A percentile compares a stretch with the other conserved stretches of the same genome.
phyloP scores from a whole-genome alignment of 2,113 vertebrate genomes.

The Poecilia latipinna region DNA sequence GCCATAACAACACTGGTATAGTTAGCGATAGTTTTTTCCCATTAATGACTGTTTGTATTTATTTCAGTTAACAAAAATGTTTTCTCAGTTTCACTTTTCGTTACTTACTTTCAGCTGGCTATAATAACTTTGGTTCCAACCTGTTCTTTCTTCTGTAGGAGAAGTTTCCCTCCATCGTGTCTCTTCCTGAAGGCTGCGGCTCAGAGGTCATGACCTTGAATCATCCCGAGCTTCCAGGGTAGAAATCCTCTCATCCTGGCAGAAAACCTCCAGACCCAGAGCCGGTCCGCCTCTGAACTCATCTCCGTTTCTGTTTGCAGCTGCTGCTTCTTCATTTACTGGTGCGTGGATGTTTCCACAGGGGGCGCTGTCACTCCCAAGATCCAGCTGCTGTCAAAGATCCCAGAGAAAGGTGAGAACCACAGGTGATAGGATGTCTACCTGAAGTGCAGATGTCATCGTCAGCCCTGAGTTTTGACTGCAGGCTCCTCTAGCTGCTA shows the following conservation, averaged over 20 bases:
- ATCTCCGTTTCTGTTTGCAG: constrained; percentile 17
- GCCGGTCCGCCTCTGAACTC: neutral
- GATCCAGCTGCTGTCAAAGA: constrained; percentile 64
- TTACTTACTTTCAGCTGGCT: no score
- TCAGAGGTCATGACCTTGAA: constrained; percentile 67
- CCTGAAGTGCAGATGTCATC: neutral
- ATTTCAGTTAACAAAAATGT: no score
- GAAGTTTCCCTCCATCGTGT: constrained; percentile 54
- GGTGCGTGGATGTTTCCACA: constrained; percentile 58
- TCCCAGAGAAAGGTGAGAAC: constrained; percentile 64
- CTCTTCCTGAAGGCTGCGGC: constrained; percentile 56
- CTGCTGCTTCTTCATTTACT: constrained; percentile 49
- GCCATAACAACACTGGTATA: no score
- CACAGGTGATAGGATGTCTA: no score
- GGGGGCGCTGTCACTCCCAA: constrained; percentile 50
- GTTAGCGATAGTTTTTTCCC: no score
- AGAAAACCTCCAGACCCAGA: neutral
- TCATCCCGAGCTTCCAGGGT: constrained; percentile 65
- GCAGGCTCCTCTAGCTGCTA: no score
- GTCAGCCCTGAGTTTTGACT: neutral
- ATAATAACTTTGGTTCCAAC: neutral
- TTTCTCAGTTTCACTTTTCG: no score
- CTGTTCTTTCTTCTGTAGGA: constrained; percentile 37
- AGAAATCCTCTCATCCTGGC: neutral
- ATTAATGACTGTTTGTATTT: no score